Percentiles rank a stretch among this genome's conserved stretches.
Conservation (phyloP, 2,797 vertebrate genomes). For the Columba guinea region DNA sequence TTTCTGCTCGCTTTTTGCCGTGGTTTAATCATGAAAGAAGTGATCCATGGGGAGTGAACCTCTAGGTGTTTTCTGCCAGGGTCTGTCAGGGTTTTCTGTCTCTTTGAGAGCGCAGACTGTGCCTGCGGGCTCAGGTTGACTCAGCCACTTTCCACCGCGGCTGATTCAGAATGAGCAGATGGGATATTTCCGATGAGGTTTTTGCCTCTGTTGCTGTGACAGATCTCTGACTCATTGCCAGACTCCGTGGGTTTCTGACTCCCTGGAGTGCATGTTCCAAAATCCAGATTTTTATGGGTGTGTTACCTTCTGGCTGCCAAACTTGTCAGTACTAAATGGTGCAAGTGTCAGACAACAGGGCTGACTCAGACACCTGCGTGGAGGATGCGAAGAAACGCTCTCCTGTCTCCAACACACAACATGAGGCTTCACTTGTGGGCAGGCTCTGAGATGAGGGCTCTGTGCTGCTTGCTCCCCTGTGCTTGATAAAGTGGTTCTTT, state of each 20-base stretch:
- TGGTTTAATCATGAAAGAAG: not conserved
- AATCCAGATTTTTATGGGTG: not conserved
- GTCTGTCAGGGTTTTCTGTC: not conserved
- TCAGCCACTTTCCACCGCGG: not conserved
- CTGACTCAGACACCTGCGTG: not conserved
- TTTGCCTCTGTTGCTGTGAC: not conserved
- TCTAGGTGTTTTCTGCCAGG: not conserved
- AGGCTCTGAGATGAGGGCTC: not conserved
- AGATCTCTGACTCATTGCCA: not conserved
- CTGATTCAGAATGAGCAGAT: not conserved
- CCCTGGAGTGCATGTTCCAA: not conserved
- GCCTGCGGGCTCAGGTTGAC: not conserved
- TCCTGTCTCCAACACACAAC: not conserved
- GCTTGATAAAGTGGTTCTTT: not conserved
- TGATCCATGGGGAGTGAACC: not conserved
- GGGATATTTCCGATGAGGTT: not conserved
- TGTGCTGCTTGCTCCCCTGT: not conserved
- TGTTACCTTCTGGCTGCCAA: constrained; percentile 1
- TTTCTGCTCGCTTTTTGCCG: not conserved
- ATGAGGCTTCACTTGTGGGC: not conserved
- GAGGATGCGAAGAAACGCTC: not conserved
- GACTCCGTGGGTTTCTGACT: not conserved
- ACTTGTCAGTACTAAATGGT: not conserved
- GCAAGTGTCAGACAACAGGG: not conserved
- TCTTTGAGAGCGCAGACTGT: not conserved